phyloP scores from a whole-genome alignment of 2,797 vertebrate genomes.

The Lutjanus argentimaculatus region DNA sequence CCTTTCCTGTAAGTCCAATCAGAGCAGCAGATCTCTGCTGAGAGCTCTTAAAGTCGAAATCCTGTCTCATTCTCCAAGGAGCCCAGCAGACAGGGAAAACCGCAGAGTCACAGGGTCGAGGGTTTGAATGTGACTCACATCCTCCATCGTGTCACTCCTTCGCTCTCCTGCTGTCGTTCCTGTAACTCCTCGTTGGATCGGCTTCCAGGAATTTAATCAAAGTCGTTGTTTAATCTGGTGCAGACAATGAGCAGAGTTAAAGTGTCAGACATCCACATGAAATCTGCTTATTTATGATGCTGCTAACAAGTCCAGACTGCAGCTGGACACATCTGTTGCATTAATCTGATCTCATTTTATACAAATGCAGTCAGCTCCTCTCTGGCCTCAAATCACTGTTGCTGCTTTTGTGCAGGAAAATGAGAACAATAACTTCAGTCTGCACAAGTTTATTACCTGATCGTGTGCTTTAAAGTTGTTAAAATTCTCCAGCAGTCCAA shows the following conservation, averaged over 20 bases:
- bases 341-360: slow-evolving; percentile 12
- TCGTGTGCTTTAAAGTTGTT: background rate
- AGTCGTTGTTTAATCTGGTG: background rate
- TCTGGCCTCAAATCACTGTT: background rate
- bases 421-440: background rate
- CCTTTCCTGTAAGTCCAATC: slow-evolving; percentile 48
- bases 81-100: slow-evolving; percentile 43
- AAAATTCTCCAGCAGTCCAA: background rate
- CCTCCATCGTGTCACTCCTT: slow-evolving; percentile 45
- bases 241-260: background rate
- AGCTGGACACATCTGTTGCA: slow-evolving; percentile 19
- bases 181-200: slow-evolving; percentile 16
- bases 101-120: slow-evolving; percentile 48
- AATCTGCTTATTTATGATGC: slow-evolving; percentile 2
- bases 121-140: slow-evolving; percentile 61
- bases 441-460: background rate
- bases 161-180: slow-evolving; percentile 9
- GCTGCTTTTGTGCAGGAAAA: background rate
- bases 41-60: slow-evolving; percentile 26
- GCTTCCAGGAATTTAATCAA: slow-evolving; percentile 28
- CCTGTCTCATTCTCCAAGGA: slow-evolving; percentile 22
- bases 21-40: slow-evolving; percentile 29
- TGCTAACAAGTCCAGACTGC: background rate
- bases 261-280: slow-evolving; percentile 6
- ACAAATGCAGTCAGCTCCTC: background rate